Base-by-base conservation (phyloP, 2,888 invertebrate genomes). In the Phyto melanocephala region DNA sequence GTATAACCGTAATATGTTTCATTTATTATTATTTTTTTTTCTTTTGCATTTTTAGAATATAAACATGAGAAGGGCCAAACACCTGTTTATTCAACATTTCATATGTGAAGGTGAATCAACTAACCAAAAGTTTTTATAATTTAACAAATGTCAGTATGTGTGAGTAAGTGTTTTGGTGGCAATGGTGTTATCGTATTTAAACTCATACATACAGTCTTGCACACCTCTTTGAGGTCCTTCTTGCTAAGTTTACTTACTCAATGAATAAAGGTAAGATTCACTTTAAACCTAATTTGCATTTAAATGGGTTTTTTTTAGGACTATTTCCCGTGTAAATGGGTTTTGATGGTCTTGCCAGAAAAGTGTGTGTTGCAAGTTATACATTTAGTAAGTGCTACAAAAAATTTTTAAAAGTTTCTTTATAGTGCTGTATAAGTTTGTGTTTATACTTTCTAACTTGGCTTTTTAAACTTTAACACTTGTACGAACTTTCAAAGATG, bases 211-310 rank as follows among this genome's bases (percentile, higher is more conserved):
- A 24, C 17, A 45, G 4, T 5, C 28, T 28, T 5, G 28, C 60
- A 72, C 35, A 24, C 24, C 37, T 52, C 45, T 6, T 40, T 13
- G 7, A 15, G 15, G 37, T 72, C 24, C 33, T n/a, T n/a, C n/a
- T 58, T 63, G 54, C 42, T 45, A 74, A 50, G 35, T 65, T 65
- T 56, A 58, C 35, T 68, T 75, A 24, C 47, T 28, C 22, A 28
- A 22, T 54, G 68, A 37, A 45, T 40, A 40, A 28, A 62, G 50
- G 56, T 50, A 52, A 75, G 70, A 70, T 89, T 87, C 89, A 89
- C 87, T 88, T 88, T 87, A 87, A 86, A 86, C 85, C 87, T 89
- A 89, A 89, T 89, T 89, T 89, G 89, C 89, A 89, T 89, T 88
- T 89, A 89, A 89, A 89, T 89, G 88, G 88, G 88, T 28, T 89